Conservation (phyloP, 2,888 invertebrate genomes). For the Aspidiotus rigidus region DNA sequence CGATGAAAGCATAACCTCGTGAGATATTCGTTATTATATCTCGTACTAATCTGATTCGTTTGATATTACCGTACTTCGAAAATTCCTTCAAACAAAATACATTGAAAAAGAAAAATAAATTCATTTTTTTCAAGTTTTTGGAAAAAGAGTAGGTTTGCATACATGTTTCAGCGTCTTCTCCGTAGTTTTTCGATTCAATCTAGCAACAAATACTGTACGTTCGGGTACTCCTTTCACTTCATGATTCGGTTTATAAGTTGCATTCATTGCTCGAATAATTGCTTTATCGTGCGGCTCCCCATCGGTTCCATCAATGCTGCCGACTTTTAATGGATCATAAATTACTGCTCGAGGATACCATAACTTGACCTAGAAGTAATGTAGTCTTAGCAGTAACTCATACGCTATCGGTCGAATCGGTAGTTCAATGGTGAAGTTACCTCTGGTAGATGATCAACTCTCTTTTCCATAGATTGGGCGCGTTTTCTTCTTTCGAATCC, state of each 20-base stretch:
- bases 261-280: conserved; percentile 58
- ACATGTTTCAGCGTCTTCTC: conserved; percentile 51
- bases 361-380: conserved; percentile 38
- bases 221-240: conserved; percentile 59
- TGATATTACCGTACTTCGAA: conserved; percentile 56
- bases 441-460: too few relatives aligned
- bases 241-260: conserved; percentile 57
- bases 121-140: background rate
- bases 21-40: conserved; percentile 77
- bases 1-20: conserved; percentile 77
- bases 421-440: too few relatives aligned
- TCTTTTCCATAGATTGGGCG: too few relatives aligned
- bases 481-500: too few relatives aligned
- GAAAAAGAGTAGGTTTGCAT: background rate
- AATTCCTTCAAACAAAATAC: conserved; percentile 42
- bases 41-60: conserved; percentile 56
- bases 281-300: conserved; percentile 70
- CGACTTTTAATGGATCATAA: conserved; percentile 72
- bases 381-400: background rate
- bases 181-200: conserved; percentile 58
- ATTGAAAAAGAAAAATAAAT: background rate
- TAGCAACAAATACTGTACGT: conserved; percentile 64
- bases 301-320: conserved; percentile 82
- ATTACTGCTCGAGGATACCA: conserved; percentile 52
- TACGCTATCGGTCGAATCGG: too few relatives aligned